Percentiles rank a stretch among this genome's conserved stretches.
Evolutionary conservation across 2,113 vertebrate genomes (phyloP).

Genomic region (Corythoichthys intestinalis): DNA sequence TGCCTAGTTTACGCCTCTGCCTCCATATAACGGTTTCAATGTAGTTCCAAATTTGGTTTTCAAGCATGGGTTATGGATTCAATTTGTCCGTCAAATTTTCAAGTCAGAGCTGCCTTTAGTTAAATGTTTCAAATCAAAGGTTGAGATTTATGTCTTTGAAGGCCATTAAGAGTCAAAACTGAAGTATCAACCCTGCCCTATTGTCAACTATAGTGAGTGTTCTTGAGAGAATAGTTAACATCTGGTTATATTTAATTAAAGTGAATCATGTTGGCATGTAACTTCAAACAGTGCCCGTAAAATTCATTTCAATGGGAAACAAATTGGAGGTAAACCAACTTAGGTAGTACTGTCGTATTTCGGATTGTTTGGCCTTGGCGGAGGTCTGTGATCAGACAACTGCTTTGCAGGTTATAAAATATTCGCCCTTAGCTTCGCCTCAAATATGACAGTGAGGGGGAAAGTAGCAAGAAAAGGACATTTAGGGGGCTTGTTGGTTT

Average conservation of each 20-base stretch:
- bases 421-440: constrained; percentile 26
- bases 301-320: not conserved
- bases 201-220: not conserved
- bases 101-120: too few species aligned
- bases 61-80: too few species aligned
- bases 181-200: not conserved
- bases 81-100: too few species aligned
- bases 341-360: not conserved
- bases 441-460: constrained; percentile 18
- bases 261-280: not conserved
- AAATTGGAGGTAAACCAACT: not conserved
- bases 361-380: not conserved
- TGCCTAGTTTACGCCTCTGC: too few species aligned
- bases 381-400: not conserved
- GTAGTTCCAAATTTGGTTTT: too few species aligned
- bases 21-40: too few species aligned
- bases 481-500: constrained; percentile 43
- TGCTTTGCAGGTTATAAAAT: not conserved
- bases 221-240: not conserved
- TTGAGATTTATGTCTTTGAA: not conserved
- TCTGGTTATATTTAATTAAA: not conserved
- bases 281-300: not conserved
- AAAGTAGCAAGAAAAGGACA: constrained; percentile 39
- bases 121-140: too few species aligned
- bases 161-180: not conserved